These are phyloP conservation scores for Myathropa florea DNA, from an alignment of 2,888 invertebrate genomes.

Conservation along the genomic window DNA sequence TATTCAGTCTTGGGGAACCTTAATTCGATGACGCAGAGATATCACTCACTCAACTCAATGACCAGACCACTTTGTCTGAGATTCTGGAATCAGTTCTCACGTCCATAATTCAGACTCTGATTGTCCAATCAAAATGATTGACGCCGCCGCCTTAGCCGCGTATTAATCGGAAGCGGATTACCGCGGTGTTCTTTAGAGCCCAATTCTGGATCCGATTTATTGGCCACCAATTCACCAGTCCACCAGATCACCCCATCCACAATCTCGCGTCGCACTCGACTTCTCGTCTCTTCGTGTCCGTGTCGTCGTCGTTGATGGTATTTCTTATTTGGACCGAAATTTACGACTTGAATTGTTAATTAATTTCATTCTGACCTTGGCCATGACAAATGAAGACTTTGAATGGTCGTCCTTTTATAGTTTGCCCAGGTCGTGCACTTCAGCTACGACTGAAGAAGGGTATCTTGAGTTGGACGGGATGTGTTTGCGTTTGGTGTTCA, in stretches of 20 bases:
- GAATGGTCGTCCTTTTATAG: slow-evolving; percentile 34
- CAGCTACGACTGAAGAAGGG: neutral
- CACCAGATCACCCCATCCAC: neutral
- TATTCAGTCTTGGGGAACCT: neutral
- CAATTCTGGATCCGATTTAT: slow-evolving; percentile 48
- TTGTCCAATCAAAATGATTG: slow-evolving; percentile 62
- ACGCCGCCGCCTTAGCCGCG: slow-evolving; percentile 30
- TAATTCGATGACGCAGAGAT: slow-evolving; percentile 30
- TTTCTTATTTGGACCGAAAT: slow-evolving; percentile 13
- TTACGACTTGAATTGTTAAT: slow-evolving; percentile 54
- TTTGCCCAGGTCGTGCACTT: slow-evolving; percentile 6
- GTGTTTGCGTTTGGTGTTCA: slow-evolving; percentile 26
- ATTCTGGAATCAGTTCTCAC: slow-evolving; percentile 49
- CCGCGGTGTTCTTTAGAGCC: slow-evolving; percentile 31
- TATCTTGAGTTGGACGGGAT: neutral
- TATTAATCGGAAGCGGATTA: slow-evolving; percentile 55
- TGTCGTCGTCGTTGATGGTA: neutral
- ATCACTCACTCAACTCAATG: slow-evolving; percentile 29
- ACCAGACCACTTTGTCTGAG: slow-evolving; percentile 6
- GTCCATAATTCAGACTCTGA: slow-evolving; percentile 42
- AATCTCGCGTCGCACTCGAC: neutral
- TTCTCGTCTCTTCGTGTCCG: neutral
- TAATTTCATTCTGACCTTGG: slow-evolving; percentile 48
- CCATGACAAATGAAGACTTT: slow-evolving; percentile 22
- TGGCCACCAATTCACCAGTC: neutral